phyloP scores from a whole-genome alignment of 2,797 vertebrate species.

The Epinephelus coioides region DNA sequence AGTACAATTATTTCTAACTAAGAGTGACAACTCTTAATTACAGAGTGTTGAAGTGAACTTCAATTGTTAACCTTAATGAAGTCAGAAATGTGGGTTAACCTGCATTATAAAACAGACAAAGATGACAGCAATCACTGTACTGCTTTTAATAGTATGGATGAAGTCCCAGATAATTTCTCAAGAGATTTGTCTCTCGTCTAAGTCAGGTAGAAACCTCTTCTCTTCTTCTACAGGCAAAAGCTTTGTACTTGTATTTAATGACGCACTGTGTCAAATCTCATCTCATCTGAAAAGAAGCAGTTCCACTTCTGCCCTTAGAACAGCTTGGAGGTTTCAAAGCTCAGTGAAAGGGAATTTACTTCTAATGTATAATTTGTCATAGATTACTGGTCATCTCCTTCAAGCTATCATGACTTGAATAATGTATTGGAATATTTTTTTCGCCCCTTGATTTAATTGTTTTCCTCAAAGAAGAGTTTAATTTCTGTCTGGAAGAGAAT shows the following conservation, averaged over 20 bases:
- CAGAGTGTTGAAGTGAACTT: not conserved
- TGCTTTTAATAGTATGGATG: not conserved
- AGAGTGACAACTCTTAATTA: not conserved
- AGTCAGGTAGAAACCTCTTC: not conserved
- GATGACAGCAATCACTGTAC: not conserved
- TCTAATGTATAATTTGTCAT: conserved; percentile 6
- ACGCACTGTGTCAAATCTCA: conserved; percentile 19
- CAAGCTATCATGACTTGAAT: conserved; percentile 4
- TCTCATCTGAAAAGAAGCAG: conserved; percentile 30
- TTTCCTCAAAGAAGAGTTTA: not conserved
- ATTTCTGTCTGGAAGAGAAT: not conserved
- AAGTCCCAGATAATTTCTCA: not conserved
- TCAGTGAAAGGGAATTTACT: conserved; percentile 12
- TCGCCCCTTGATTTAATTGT: conserved; percentile 1
- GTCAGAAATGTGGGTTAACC: not conserved
- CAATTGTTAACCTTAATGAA: not conserved
- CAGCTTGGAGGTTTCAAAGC: conserved; percentile 17
- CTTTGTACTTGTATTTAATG: conserved; percentile 8
- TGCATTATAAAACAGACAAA: not conserved
- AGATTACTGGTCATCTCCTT: conserved; percentile 29
- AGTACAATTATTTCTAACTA: not conserved
- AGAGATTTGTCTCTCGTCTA: not conserved
- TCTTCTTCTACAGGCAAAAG: not conserved
- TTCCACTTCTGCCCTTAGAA: conserved; percentile 22
- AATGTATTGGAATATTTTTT: conserved; percentile 4